Conservation (phyloP, 2,113 vertebrate genomes). For the Cephalopterus ornatus region DNA sequence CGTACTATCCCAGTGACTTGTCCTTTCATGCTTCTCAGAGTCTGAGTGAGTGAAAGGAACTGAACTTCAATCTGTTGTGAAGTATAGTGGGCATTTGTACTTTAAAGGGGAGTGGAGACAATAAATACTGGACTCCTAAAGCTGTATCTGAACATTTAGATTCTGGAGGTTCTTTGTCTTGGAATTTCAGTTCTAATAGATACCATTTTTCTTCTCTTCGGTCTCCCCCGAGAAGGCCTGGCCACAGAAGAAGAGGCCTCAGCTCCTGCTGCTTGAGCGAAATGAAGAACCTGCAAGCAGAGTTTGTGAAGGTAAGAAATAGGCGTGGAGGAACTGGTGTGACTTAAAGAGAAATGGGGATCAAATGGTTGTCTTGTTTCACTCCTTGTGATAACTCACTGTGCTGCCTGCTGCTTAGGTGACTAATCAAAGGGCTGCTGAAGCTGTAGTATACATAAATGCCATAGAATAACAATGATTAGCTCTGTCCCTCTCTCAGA, state of each 20-base stretch:
- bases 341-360: background rate
- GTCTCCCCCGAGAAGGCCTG: conserved; percentile 8
- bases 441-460: background rate
- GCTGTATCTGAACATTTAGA: background rate
- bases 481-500: background rate
- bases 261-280: background rate
- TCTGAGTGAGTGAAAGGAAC: background rate
- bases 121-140: background rate
- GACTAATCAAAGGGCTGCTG: background rate
- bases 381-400: background rate
- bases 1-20: background rate
- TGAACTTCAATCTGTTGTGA: background rate
- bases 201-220: conserved; percentile 51
- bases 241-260: conserved; percentile 9
- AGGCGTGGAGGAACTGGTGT: background rate
- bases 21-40: background rate
- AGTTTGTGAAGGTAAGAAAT: background rate
- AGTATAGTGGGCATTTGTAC: background rate
- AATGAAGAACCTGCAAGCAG: conserved; percentile 53
- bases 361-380: background rate
- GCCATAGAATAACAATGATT: background rate
- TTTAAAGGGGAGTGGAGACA: background rate
- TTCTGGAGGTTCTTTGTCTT: background rate
- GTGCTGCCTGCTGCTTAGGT: background rate
- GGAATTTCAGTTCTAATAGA: background rate